Evolutionary conservation across 30 jellyfish, hydroid and myxozoan species (phyloP), one percentile per base, ranked within the genome.

Genomic region (Aurelia sp.): DNA sequence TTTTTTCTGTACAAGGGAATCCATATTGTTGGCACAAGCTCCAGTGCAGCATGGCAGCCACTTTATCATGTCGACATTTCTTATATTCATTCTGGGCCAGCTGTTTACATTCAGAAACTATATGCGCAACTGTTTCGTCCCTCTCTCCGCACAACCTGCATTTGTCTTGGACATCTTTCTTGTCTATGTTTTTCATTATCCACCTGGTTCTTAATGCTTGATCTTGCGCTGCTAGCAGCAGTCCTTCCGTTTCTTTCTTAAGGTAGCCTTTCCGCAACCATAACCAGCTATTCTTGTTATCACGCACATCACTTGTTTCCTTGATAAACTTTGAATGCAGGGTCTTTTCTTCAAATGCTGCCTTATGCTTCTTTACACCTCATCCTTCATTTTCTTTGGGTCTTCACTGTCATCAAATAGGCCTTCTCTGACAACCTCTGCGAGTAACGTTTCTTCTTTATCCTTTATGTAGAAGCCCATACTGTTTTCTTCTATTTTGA

Each of bases 111-210:
- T 53, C 85, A 47, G 74, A 73, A 13, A 50, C 71, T 44, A 73
- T 53, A 73, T 73, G 85, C 71, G 40, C 71, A 44, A 50, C 51
- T 12, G 85, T 73, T 73, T 73, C 74, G 71, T 73, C 85, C 16
- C n/a, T 3, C 85, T 73, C 40, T 73, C 85, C 85, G 47, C 85
- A 73, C 71, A 47, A 53, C 59, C 85, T 48, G 47, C 85, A 47
- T 44, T 73, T 68, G 33, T 31, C 80, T 8, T 68, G 57, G 22
- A 22, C 80, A 8, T 22, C 80, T 68, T 68, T 27, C 60, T 27
- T 27, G 33, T 27, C 33, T 27, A 27, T 27, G 33, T 27, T 27
- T 27, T 68, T 13, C 35, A 21, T 64, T 27, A 27, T 27, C 33
- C 33, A 27, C 2, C 33, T 27, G 33, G 33, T 27, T 27, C 33